phyloP scores from a whole-genome alignment of 1,140 invertebrate species.

The Lethrus apterus region DNA sequence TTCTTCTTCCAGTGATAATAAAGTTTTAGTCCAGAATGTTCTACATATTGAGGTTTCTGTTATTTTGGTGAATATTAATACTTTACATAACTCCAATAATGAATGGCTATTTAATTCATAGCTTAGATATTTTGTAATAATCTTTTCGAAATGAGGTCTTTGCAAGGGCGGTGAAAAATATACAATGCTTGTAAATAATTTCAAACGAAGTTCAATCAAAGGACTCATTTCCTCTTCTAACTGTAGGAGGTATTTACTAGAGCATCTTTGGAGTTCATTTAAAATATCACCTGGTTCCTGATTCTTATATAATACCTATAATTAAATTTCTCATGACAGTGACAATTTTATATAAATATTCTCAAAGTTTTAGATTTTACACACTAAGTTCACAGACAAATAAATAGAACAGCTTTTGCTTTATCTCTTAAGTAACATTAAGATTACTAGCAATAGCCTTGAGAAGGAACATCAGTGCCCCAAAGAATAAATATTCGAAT shows the following conservation, averaged over 20 bases:
- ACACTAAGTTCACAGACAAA: too few species aligned
- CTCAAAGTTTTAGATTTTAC: too few species aligned
- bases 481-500: too few species aligned
- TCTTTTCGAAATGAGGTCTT: slow-evolving; percentile 31
- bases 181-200: slow-evolving; percentile 27
- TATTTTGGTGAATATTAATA: slow-evolving; percentile 42
- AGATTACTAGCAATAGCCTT: too few species aligned
- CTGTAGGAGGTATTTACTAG: slow-evolving; percentile 26
- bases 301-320: slow-evolving; percentile 33
- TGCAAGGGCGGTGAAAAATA: slow-evolving; percentile 35
- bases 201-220: slow-evolving; percentile 19
- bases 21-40: slow-evolving; percentile 40
- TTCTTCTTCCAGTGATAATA: slow-evolving; percentile 6
- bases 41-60: slow-evolving; percentile 40
- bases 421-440: too few species aligned
- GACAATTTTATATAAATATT: too few species aligned
- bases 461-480: too few species aligned
- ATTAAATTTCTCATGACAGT: slow-evolving; percentile 11
- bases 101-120: slow-evolving; percentile 22
- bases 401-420: too few species aligned
- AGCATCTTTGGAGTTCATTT: slow-evolving; percentile 30
- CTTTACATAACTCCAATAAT: slow-evolving; percentile 35
- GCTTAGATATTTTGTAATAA: slow-evolving; percentile 34
- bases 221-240: slow-evolving; percentile 24
- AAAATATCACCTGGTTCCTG: slow-evolving; percentile 34